Percentiles rank a stretch among this genome's conserved stretches.
phyloP scores from a whole-genome alignment of 2,888 invertebrate genomes.

The Drosophila neotestacea region DNA sequence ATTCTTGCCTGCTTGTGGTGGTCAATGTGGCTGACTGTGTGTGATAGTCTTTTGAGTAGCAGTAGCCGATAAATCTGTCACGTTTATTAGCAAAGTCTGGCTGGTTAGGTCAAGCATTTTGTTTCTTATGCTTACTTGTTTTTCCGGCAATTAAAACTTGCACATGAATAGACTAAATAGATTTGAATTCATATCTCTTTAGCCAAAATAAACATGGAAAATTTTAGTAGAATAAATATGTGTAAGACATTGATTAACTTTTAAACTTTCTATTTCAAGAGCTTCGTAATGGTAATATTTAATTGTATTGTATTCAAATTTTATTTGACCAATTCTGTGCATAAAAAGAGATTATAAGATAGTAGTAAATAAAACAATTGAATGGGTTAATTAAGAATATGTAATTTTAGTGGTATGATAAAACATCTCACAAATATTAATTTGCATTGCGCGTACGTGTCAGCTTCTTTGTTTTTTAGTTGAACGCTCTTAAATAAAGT shows the following conservation, averaged over 20 bases:
- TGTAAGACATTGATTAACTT: not conserved
- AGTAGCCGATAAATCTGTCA: conserved; percentile 53
- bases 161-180: not conserved
- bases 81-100: conserved; percentile 53
- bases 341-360: too few relatives aligned
- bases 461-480: not conserved
- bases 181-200: not conserved
- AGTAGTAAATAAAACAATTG: not conserved
- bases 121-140: conserved; percentile 6
- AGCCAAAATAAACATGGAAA: not conserved
- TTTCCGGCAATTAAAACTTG: not conserved
- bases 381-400: not conserved
- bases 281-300: not conserved
- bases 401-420: not conserved
- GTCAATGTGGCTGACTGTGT: conserved; percentile 25
- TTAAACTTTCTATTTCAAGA: not conserved
- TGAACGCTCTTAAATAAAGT: conserved; percentile 1
- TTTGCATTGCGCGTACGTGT: not conserved
- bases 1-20: conserved; percentile 34
- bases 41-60: conserved; percentile 46
- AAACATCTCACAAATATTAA: conserved; percentile 1
- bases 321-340: too few relatives aligned
- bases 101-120: conserved; percentile 27
- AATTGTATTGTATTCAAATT: too few relatives aligned
- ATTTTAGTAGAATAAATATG: not conserved